phyloP scores from a whole-genome alignment of 2,888 invertebrate species.

The Chloroclysta siterata region DNA sequence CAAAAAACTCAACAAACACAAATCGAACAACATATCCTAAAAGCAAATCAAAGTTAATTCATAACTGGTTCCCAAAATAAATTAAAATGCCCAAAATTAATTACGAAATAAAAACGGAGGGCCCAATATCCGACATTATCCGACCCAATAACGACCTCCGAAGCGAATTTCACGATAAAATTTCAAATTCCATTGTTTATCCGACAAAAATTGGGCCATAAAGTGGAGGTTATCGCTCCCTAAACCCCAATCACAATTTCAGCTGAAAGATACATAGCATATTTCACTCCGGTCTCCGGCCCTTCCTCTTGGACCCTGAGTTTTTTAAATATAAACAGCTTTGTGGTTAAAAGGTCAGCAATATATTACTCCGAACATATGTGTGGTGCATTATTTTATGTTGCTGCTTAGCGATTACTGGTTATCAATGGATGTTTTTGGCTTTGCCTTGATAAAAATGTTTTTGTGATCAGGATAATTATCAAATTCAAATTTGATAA shows the following conservation, averaged over 20 bases:
- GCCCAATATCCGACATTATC: constrained; percentile 41
- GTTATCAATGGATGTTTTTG: constrained; percentile 4
- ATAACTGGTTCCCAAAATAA: constrained; percentile 35
- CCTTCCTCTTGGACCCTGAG: constrained; percentile 46
- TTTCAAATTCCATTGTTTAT: constrained; percentile 78
- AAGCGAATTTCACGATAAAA: constrained; percentile 59
- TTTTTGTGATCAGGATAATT: neutral
- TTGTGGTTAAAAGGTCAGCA: constrained; percentile 66
- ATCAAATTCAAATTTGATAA: too few relatives aligned
- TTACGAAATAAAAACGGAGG: constrained; percentile 45
- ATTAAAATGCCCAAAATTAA: constrained; percentile 43
- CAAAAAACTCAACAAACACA: neutral
- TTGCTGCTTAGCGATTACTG: constrained; percentile 26
- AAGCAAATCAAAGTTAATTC: constrained; percentile 37
- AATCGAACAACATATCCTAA: constrained; percentile 8
- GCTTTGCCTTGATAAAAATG: neutral
- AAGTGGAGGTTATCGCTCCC: constrained; percentile 77
- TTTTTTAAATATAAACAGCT: constrained; percentile 58
- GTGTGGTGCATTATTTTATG: constrained; percentile 55
- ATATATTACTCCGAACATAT: constrained; percentile 65
- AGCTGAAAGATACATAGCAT: constrained; percentile 71
- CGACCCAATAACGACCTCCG: constrained; percentile 43
- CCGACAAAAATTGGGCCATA: constrained; percentile 78
- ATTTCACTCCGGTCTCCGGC: constrained; percentile 60
- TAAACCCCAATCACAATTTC: constrained; percentile 78